These are phyloP conservation scores for Crotophaga sulcirostris DNA, from an alignment of 2,113 vertebrate species.

Conservation along the genomic window DNA sequence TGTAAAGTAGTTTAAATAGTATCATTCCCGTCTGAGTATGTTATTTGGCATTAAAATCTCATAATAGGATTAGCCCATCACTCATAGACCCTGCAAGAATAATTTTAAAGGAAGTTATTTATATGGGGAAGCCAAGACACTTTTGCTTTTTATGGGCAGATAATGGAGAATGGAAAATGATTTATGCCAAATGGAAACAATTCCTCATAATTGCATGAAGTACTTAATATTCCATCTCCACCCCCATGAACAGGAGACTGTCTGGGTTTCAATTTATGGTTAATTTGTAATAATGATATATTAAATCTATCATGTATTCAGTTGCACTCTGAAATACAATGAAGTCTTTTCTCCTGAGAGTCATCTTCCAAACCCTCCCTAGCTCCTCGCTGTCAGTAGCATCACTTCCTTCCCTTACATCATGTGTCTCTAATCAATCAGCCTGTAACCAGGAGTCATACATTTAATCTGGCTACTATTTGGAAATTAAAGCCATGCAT, in stretches of 20 bases:
- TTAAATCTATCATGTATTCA: conserved; percentile 1
- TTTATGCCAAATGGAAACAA: conserved; percentile 61
- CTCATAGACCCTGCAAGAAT: neutral
- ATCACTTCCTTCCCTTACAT: neutral
- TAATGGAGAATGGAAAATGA: conserved; percentile 27
- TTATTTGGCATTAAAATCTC: conserved; percentile 58
- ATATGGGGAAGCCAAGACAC: neutral
- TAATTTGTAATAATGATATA: conserved; percentile 50
- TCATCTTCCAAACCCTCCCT: neutral
- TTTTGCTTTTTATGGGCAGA: neutral
- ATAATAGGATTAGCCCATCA: conserved; percentile 44
- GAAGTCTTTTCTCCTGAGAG: neutral
- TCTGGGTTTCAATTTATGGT: conserved; percentile 11
- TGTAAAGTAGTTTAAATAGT: neutral
- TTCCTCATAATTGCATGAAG: conserved; percentile 27
- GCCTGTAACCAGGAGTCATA: neutral
- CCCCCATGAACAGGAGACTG: conserved; percentile 22
- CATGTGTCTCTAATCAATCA: neutral
- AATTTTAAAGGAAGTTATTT: conserved; percentile 23
- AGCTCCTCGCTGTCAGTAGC: neutral
- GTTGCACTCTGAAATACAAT: neutral
- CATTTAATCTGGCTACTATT: neutral
- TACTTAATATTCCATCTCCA: conserved; percentile 22
- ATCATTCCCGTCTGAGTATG: conserved; percentile 10
- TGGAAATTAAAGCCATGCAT: accelerated